Conservation (phyloP, 2,797 vertebrate species). For the Natrix natrix region DNA sequence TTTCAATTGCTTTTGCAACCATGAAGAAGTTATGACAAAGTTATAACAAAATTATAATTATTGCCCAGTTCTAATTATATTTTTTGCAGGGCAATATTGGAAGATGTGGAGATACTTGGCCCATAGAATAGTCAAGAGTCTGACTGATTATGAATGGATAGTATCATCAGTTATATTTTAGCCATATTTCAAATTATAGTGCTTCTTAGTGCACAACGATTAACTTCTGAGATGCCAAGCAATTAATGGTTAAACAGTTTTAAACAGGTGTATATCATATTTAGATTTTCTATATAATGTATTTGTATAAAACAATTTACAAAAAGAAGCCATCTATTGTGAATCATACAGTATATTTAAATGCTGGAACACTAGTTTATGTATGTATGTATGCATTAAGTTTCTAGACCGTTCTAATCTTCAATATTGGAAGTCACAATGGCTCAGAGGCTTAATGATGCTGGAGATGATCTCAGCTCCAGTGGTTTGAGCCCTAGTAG, state of each 20-base stretch:
- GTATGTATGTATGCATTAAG: background rate
- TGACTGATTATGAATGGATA: background rate
- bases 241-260: background rate
- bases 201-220: background rate
- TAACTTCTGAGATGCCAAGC: background rate
- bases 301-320: background rate
- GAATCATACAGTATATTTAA: background rate
- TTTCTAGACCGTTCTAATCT: background rate
- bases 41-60: background rate
- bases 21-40: background rate
- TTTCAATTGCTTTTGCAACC: background rate
- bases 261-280: background rate
- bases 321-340: background rate
- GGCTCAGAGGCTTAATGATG: background rate
- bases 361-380: background rate
- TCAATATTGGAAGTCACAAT: background rate
- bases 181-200: background rate
- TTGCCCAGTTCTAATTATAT: background rate
- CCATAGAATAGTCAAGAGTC: background rate
- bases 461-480: background rate
- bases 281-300: background rate
- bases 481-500: background rate
- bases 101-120: background rate
- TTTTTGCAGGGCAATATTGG: background rate
- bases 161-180: background rate